Conservation (phyloP, 2,888 invertebrate species). For the Eugnorisma glareosa region DNA sequence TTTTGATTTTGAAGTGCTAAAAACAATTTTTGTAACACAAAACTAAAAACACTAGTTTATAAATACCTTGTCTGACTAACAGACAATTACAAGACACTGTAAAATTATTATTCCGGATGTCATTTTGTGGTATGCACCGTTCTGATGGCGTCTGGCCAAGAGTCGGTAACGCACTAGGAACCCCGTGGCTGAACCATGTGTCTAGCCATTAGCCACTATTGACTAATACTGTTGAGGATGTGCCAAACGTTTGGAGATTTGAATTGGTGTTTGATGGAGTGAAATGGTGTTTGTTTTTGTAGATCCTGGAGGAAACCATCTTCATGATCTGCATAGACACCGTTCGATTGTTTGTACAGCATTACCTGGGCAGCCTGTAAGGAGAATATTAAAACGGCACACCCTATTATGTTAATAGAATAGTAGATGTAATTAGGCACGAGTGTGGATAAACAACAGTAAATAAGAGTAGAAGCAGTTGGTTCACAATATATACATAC, state of each 20-base stretch:
- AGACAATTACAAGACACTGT: conserved; percentile 47
- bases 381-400: neutral
- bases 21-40: conserved; percentile 41
- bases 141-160: conserved; percentile 59
- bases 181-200: conserved; percentile 56
- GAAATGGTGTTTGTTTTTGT: conserved; percentile 9
- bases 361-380: neutral
- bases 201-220: conserved; percentile 44
- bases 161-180: conserved; percentile 42
- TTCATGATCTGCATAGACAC: neutral
- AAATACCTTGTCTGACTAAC: conserved; percentile 60
- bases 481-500: neutral
- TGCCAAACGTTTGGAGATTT: conserved; percentile 40
- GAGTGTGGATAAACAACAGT: neutral
- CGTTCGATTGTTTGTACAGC: neutral
- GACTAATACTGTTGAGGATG: conserved; percentile 40
- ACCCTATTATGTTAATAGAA: neutral
- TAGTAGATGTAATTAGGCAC: neutral
- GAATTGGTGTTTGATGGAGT: conserved; percentile 22
- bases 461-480: neutral
- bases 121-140: conserved; percentile 53
- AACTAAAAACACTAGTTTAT: conserved; percentile 42
- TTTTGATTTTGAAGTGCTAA: too few relatives aligned
- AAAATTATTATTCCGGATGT: conserved; percentile 63
- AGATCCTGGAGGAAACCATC: neutral